These are phyloP conservation scores for Drosophila yooni DNA, from an alignment of 2,888 invertebrate species.

Conservation along the genomic window DNA sequence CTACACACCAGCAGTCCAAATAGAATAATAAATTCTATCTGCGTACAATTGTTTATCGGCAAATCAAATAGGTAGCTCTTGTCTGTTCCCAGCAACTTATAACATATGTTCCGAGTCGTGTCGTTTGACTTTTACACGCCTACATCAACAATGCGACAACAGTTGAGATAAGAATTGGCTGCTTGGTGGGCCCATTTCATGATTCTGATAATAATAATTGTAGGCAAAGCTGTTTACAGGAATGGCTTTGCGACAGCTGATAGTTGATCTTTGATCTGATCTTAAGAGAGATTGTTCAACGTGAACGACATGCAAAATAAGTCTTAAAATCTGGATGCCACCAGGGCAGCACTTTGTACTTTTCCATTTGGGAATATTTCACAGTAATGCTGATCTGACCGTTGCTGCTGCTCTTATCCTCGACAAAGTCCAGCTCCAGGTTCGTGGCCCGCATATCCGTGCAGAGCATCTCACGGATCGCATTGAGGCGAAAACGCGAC, in stretches of 20 bases:
- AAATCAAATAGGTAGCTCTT: conserved; percentile 16
- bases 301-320: background rate
- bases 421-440: conserved; percentile 87
- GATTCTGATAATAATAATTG: background rate
- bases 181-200: conserved; percentile 2
- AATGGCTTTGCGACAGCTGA: background rate
- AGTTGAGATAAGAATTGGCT: conserved; percentile 30
- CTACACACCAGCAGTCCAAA: background rate
- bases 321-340: conserved; percentile 87
- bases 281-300: background rate
- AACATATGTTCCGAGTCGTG: conserved; percentile 40
- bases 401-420: conserved; percentile 73
- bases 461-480: conserved; percentile 84
- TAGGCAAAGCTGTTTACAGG: background rate
- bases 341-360: conserved; percentile 88
- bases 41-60: conserved; percentile 22
- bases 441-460: conserved; percentile 86
- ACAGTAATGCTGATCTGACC: conserved; percentile 79
- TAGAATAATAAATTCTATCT: conserved; percentile 11
- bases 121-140: conserved; percentile 10
- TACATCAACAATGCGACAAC: background rate
- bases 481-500: conserved; percentile 66
- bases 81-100: conserved; percentile 35
- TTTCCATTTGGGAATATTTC: conserved; percentile 86
- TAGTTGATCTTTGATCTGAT: background rate